These are phyloP conservation scores for Brenthis ino DNA, from an alignment of 2,888 invertebrate genomes.

Conservation along the genomic window DNA sequence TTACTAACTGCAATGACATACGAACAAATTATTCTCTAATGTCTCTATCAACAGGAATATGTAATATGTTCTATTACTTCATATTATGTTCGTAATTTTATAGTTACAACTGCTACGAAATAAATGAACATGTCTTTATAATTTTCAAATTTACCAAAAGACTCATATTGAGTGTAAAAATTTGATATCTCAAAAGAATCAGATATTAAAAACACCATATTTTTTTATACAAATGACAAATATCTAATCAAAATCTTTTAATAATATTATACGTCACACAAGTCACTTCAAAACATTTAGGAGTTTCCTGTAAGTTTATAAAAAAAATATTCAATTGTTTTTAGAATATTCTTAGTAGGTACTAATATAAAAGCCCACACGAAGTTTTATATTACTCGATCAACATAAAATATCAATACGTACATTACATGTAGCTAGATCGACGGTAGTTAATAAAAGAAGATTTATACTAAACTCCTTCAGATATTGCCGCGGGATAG, in stretches of 20 bases:
- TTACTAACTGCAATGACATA: slow-evolving; percentile 21
- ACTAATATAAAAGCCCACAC: background rate
- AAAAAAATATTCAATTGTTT: too few relatives aligned
- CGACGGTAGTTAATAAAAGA: slow-evolving; percentile 27
- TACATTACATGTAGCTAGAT: slow-evolving; percentile 14
- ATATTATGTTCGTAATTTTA: background rate
- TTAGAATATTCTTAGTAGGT: too few relatives aligned
- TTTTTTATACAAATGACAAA: too few relatives aligned
- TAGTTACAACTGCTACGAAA: background rate
- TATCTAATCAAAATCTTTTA: too few relatives aligned
- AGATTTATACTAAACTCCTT: slow-evolving; percentile 37
- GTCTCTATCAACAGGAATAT: slow-evolving; percentile 9
- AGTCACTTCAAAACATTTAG: too few relatives aligned
- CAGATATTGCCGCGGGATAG: slow-evolving; percentile 40
- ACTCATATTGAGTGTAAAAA: too few relatives aligned
- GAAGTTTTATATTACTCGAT: background rate
- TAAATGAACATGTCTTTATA: too few relatives aligned
- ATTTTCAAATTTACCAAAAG: too few relatives aligned
- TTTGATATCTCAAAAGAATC: too few relatives aligned
- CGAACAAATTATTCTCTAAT: slow-evolving; percentile 8
- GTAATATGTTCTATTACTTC: background rate
- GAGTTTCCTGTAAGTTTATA: too few relatives aligned
- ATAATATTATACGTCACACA: too few relatives aligned
- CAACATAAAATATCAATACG: slow-evolving; percentile 10
- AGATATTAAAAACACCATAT: too few relatives aligned